These are phyloP conservation scores for Halocynthia roretzi DNA, from an alignment of 23 tunicate genomes.

Conservation along the genomic window DNA sequence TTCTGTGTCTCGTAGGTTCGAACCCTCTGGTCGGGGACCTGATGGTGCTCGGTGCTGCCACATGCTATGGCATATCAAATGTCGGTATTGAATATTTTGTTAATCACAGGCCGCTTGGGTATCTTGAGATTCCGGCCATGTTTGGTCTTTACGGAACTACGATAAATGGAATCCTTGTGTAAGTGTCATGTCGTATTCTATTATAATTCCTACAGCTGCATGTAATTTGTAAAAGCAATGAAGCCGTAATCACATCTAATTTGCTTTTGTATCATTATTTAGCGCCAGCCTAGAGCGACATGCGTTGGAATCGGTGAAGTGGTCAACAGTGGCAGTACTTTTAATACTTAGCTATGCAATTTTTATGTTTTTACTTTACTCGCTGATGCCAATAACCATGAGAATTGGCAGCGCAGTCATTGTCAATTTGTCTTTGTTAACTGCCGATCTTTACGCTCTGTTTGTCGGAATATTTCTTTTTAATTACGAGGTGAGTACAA, in stretches of 20 bases:
- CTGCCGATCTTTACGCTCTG: constrained; percentile 79
- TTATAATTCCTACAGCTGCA: background rate
- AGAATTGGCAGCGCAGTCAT: constrained; percentile 69
- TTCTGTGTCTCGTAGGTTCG: constrained; percentile 28
- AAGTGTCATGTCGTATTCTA: constrained; percentile 7
- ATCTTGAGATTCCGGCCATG: constrained; percentile 66
- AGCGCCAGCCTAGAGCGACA: constrained; percentile 67
- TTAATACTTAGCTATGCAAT: constrained; percentile 48
- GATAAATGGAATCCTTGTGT: constrained; percentile 67
- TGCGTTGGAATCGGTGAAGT: constrained; percentile 20
- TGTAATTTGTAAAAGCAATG: background rate
- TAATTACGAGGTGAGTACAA: constrained; percentile 39
- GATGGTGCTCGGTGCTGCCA: constrained; percentile 65
- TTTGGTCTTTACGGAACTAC: constrained; percentile 72
- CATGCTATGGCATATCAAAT: constrained; percentile 73
- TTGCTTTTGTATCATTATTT: background rate
- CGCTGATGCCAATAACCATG: constrained; percentile 78
- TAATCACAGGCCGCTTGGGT: constrained; percentile 44
- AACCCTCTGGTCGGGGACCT: constrained; percentile 72
- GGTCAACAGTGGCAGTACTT: constrained; percentile 25
- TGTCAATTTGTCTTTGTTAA: constrained; percentile 80
- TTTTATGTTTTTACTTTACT: constrained; percentile 68
- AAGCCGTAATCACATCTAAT: no score
- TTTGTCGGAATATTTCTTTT: constrained; percentile 74
- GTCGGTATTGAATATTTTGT: constrained; percentile 81